Percentiles rank a stretch among this genome's conserved stretches.
These are phyloP conservation scores for Thysanoteuthis rhombus DNA, from an alignment of 2,888 invertebrate species.

Conservation along the genomic window DNA sequence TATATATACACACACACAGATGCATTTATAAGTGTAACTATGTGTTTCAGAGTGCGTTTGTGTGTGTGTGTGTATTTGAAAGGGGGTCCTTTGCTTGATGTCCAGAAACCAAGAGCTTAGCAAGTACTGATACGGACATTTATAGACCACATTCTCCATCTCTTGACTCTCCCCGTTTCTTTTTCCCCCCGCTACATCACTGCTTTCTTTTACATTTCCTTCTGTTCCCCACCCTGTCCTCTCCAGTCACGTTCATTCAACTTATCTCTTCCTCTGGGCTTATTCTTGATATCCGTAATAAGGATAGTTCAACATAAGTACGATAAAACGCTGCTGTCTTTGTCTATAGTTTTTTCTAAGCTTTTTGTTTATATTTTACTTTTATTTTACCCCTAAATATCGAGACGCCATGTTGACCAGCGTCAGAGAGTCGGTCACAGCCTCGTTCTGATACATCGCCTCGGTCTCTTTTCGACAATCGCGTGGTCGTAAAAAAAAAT, in stretches of 20 bases:
- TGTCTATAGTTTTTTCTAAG: neutral
- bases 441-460: neutral
- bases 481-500: neutral
- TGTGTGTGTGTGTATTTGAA: neutral
- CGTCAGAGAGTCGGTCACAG: constrained; percentile 12
- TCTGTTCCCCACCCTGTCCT: neutral
- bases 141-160: neutral
- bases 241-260: neutral
- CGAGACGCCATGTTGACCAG: neutral
- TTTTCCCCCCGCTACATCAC: neutral
- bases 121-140: neutral
- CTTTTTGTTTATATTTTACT: neutral
- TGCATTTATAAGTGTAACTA: neutral
- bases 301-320: neutral
- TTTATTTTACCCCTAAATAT: neutral
- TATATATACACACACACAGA: neutral
- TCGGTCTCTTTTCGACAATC: neutral
- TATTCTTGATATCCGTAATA: neutral
- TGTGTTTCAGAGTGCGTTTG: neutral
- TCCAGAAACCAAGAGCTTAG: neutral
- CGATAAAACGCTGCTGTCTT: neutral
- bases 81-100: neutral
- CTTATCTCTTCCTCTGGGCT: neutral
- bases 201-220: neutral
- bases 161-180: neutral